Evolutionary conservation across 2,113 vertebrate genomes (phyloP), one percentile per base, ranked within the genome.

Genomic region (Calyptomena viridis): DNA sequence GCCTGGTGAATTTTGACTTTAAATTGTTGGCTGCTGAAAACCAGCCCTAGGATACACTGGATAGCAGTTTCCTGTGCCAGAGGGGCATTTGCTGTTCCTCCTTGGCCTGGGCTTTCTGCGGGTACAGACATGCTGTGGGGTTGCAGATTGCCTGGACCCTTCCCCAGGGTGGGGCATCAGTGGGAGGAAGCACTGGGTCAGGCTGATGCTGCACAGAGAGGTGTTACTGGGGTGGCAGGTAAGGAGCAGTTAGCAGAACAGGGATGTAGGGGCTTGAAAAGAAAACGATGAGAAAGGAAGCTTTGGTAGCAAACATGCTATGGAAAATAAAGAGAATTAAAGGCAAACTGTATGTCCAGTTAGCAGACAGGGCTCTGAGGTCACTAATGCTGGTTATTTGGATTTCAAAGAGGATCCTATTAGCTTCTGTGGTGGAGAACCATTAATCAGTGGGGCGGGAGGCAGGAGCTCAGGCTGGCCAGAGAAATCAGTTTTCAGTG

Each of bases 391-490:
- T 79, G 91, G 85, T 90, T 81, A 93, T 96, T 90, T 95, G 88
- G 95, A 95, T 95, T 96, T 93, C 68, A 86, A 62, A 94, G 79
- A 75, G 92, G 89, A 91, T 95, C 77, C 72, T 95, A 89, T 95
- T 97, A 96, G 81, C 86, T 37, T 28, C 69, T 90, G 86, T 89
- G 73, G 53, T 9, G 0, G 77, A 93, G 91, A 90, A 80, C 74
- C 67, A 90, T 88, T 95, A 91, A 93, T 96, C 92, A 96, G 74
- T 83, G 80, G 72, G 90, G 69, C 0, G 17, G 86, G 88, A 94
- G 69, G 72, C 91, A 63, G 75, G 62, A 96, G 93, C 86, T 93
- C 15, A 28, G 90, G 80, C 89, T 91, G 93, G 87, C 85, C 3
- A 2, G 62, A 91, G 89, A 96, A 91, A 91, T 82, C 84, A 79